Evolutionary conservation across 2,113 vertebrate species (phyloP), one percentile per base, ranked within the genome.

Genomic region (Platysternon megacephalum): DNA sequence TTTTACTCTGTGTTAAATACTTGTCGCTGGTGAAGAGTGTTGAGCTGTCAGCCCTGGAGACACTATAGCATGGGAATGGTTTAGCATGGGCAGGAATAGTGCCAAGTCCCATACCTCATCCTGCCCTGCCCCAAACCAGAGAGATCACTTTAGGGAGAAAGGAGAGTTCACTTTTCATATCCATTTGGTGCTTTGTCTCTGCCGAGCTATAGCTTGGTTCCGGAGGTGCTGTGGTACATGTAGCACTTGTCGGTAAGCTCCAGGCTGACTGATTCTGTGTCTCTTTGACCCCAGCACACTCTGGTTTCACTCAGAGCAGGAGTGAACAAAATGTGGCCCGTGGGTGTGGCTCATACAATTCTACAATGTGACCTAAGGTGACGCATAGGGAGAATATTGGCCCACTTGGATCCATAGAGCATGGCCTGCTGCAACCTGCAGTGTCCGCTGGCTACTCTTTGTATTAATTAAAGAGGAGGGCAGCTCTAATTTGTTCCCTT

Each of bases 11-110:
- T 0, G 2, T 28, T 68, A 22, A 78, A 55, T 26, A 56, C 48
- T 9, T 48, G 74, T 5, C 2, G 4, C 79, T 26, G 22, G 49
- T 13, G 49, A 49, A 55, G 56, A 79, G 39, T 46, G 4, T 4
- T 0, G 0, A n/a, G 82, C 35, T 46, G 78, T 21, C 78, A 22
- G 1, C 51, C 3, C 11, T 1, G 65, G 48, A 21, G 12, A 84
- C 11, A 1, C 11, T 24, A 22, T 21, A 19, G 0, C 0, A 0
- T 0, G 0, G 0, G 0, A 4, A 6, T 0, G 13, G 58, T 1
- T 0, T 1, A 46, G 80, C 9, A 1, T 0, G 10, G 76, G 24
- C n/a, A 49, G 44, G n/a, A 56, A 11, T 86, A 49, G 56, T 17
- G 55, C 11, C 29, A 29, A 9, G 32, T 68, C 61, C 61, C 8